Conservation (phyloP, 2,113 vertebrate genomes). For the Pelecanus crispus region DNA sequence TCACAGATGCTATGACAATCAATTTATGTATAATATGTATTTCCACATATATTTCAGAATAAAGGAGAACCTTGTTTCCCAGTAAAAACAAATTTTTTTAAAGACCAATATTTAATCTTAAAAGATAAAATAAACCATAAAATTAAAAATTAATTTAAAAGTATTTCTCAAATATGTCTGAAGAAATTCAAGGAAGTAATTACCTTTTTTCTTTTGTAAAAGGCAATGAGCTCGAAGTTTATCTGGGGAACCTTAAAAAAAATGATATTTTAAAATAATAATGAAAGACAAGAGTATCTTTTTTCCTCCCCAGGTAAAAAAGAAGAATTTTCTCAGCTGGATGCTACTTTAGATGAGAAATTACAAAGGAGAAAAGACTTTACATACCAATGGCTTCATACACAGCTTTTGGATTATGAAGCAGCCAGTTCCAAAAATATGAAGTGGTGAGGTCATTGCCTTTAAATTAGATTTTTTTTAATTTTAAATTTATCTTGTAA, state of each 20-base stretch:
- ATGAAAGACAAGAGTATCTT: constrained; percentile 7
- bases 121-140: background rate
- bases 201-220: background rate
- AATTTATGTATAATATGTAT: background rate
- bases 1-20: background rate
- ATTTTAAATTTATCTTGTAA: constrained; percentile 58
- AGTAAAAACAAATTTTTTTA: background rate
- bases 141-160: background rate
- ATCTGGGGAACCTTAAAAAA: background rate
- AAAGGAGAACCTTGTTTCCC: background rate
- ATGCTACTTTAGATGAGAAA: constrained; percentile 36
- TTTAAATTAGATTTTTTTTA: constrained; percentile 63
- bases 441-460: constrained; percentile 77
- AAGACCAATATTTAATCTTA: background rate
- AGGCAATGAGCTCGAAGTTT: background rate
- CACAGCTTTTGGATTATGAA: constrained; percentile 67
- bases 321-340: constrained; percentile 33
- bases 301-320: constrained; percentile 69
- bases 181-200: background rate
- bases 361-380: constrained; percentile 64
- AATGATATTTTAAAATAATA: background rate
- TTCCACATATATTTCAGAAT: background rate
- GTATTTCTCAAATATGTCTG: background rate
- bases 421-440: constrained; percentile 50
- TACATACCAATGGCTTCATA: constrained; percentile 74